Conservation (phyloP, 2,888 invertebrate genomes). For the Neoascia interrupta region DNA sequence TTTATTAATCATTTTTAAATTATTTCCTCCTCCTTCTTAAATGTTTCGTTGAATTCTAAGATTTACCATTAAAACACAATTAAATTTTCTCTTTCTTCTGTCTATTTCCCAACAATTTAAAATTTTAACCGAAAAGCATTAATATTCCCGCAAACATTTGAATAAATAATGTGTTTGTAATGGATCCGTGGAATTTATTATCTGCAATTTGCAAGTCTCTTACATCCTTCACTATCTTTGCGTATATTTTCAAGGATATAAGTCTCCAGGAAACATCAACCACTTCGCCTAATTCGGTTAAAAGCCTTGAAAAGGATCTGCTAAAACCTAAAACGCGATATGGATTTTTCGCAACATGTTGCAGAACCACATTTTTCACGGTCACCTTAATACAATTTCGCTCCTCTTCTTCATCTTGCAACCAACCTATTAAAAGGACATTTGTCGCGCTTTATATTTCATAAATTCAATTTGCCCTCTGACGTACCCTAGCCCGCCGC, state of each 20-base stretch:
- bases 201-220: background rate
- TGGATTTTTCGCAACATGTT: constrained; percentile 44
- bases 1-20: too few species aligned
- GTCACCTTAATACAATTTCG: constrained; percentile 34
- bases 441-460: constrained; percentile 30
- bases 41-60: too few species aligned
- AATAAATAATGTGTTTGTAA: constrained; percentile 41
- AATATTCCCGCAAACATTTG: constrained; percentile 14
- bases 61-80: too few species aligned
- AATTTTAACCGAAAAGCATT: too few species aligned
- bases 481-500: too few species aligned
- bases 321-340: background rate
- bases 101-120: too few species aligned
- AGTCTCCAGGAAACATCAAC: background rate
- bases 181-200: constrained; percentile 21
- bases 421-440: constrained; percentile 52
- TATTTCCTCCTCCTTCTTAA: too few species aligned
- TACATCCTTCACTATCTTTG: background rate
- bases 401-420: constrained; percentile 37
- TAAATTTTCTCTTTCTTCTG: too few species aligned
- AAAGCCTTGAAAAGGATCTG: background rate
- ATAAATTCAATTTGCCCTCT: too few species aligned
- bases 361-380: constrained; percentile 40
- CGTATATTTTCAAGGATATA: constrained; percentile 4
- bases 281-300: constrained; percentile 6